A percentile compares a stretch with the other conserved stretches of the same genome.
These are phyloP conservation scores for Physocephala rufipes DNA, from an alignment of 2,888 invertebrate species.

Conservation along the genomic window DNA sequence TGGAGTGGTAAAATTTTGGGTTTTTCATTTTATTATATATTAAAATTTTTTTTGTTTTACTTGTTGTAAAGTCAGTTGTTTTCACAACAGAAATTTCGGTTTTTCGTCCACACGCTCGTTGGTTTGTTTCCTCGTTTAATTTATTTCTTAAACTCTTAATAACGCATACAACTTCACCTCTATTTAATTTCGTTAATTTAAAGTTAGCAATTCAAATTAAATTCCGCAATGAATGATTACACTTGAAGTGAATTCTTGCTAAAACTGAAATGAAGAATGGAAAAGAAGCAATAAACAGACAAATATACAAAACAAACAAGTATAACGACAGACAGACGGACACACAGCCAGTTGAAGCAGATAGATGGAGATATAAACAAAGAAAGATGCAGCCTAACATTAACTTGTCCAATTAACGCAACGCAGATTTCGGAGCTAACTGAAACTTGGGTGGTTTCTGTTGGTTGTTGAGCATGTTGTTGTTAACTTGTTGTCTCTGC, in stretches of 20 bases:
- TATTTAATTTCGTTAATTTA: no score
- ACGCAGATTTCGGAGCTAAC: neutral
- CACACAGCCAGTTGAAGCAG: neutral
- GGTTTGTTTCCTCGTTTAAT: neutral
- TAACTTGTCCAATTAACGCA: constrained; percentile 48
- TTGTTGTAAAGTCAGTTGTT: no score
- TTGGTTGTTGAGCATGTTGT: neutral
- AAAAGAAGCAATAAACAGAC: constrained; percentile 3
- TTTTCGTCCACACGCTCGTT: no score
- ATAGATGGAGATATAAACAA: neutral
- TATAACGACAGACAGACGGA: constrained; percentile 1
- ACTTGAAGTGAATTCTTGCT: constrained; percentile 22
- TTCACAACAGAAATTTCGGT: no score
- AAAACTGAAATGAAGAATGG: constrained; percentile 16
- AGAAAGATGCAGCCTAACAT: constrained; percentile 26
- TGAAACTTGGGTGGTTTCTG: no score
- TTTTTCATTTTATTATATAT: no score
- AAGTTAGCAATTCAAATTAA: constrained; percentile 26
- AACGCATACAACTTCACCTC: no score
- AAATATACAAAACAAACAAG: no score
- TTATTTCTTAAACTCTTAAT: neutral
- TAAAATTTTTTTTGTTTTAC: no score
- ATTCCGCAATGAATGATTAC: constrained; percentile 14
- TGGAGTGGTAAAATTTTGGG: no score
- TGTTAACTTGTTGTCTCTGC: neutral